Base-by-base conservation (phyloP, 2,888 invertebrate species). In the Abscondita cerata region DNA sequence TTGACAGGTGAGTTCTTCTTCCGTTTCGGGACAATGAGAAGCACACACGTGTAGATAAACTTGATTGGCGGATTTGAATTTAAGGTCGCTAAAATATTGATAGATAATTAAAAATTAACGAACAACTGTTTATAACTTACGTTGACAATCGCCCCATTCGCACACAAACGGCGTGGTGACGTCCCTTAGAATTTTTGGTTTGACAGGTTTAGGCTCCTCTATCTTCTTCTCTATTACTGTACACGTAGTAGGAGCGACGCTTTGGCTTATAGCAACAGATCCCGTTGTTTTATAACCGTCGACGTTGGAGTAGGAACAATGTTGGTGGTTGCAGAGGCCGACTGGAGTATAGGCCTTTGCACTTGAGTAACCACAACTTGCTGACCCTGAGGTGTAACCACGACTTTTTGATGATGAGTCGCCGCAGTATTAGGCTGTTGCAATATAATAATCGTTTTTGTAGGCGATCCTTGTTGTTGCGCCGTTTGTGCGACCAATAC, bases 91-190 rank as follows among this genome's bases (percentile, higher is more conserved):
- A 71, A 59, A 75, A 72, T 55, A 65, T 47, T 65, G 63, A 54
- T 25, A 52, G 12, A 16, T 38, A 40, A 62, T 34, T 46, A 19
- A 25, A 54, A 58, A 38, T 16, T 44, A 52, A 46, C 25, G 52
- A 53, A 59, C 19, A 59, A 52, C 25, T 36, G 51, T 38, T 47
- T 31, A 33, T 12, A 46, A 76, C 84, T 82, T 77, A 88, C 83
- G 86, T 85, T 85, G 88, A 80, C 98, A 98, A 16, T 94, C 94
- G 58, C 91, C 87, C 98, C 98, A 98, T 78, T 97, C 97, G 78
- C 98, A 98, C 54, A 96, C 84, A 81, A 85, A 90, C 0, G 89
- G 83, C 68, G 85, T 77, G 13, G 75, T 75, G 51, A 79, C 67
- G 69, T 81, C 81, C 47, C 79, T 71, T 11, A 77, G 66, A 50